Conservation (phyloP, 2,113 vertebrate genomes). For the Rhinichthys klamathensis region DNA sequence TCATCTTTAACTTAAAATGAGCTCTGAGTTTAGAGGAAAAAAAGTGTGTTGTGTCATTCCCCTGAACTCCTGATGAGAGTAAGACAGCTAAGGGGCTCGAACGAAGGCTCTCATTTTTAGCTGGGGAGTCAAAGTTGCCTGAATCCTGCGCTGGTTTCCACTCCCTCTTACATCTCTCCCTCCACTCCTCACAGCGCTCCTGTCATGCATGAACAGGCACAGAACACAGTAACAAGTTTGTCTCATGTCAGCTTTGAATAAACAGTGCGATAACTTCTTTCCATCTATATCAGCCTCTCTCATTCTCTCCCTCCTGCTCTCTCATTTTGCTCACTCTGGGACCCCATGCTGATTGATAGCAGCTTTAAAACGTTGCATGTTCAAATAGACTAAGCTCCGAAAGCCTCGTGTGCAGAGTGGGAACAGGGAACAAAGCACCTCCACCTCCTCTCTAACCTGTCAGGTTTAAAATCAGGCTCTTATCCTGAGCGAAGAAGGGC, state of each 20-base stretch:
- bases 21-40: constrained; percentile 24
- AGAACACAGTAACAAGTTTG: constrained; percentile 72
- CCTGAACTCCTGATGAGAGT: constrained; percentile 45
- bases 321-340: constrained; percentile 63
- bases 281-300: constrained; percentile 6
- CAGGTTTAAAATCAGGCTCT: constrained; percentile 66
- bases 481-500: constrained; percentile 61
- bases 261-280: constrained; percentile 66
- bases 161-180: constrained; percentile 45
- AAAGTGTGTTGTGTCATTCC: constrained; percentile 51
- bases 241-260: constrained; percentile 73
- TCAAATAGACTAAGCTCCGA: constrained; percentile 70
- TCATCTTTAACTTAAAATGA: constrained; percentile 40
- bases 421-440: constrained; percentile 71
- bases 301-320: constrained; percentile 32
- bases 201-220: constrained; percentile 68
- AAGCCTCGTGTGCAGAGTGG: constrained; percentile 63
- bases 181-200: constrained; percentile 61
- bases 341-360: constrained; percentile 65
- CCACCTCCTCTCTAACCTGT: constrained; percentile 67
- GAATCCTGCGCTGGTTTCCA: constrained; percentile 47
- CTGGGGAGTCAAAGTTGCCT: constrained; percentile 54
- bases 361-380: constrained; percentile 70
- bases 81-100: constrained; percentile 41
- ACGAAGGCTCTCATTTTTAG: constrained; percentile 52